Percentiles rank a stretch among this genome's conserved stretches.
Conservation (phyloP, 2,113 vertebrate species). For the Gavia stellata region DNA sequence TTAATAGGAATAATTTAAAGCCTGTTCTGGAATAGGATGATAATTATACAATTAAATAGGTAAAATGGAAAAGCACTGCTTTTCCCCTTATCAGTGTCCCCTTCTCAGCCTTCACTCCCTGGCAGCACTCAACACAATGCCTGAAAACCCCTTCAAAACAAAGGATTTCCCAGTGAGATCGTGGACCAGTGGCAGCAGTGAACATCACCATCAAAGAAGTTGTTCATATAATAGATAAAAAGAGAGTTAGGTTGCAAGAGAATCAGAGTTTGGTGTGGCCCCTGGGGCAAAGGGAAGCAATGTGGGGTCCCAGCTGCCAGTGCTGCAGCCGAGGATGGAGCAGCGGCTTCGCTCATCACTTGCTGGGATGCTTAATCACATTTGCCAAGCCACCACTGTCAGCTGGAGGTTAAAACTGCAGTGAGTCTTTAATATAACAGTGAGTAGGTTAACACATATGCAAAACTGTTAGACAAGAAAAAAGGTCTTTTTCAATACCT, state of each 20-base stretch:
- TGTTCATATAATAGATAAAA: not conserved
- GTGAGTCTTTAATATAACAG: not conserved
- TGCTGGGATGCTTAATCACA: not conserved
- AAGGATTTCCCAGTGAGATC: not conserved
- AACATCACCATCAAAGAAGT: not conserved
- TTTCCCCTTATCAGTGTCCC: not conserved
- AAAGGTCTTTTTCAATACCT: not conserved
- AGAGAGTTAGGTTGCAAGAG: not conserved
- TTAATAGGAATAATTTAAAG: not conserved
- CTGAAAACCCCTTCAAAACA: not conserved
- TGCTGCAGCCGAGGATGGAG: not conserved
- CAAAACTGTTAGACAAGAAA: not conserved
- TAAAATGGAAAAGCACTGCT: not conserved
- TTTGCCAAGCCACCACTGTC: rapidly evolving
- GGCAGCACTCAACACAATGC: not conserved
- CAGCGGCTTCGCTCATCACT: not conserved
- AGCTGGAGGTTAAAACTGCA: not conserved
- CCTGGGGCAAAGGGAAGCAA: not conserved
- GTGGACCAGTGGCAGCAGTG: not conserved
- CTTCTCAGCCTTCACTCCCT: not conserved
- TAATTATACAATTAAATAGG: not conserved
- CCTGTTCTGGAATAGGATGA: not conserved
- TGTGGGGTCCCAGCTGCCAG: not conserved
- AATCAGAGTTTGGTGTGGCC: not conserved
- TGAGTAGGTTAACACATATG: not conserved